Base-by-base conservation (phyloP, 92 coral and sea anemone species). In the Siderastrea radians region DNA sequence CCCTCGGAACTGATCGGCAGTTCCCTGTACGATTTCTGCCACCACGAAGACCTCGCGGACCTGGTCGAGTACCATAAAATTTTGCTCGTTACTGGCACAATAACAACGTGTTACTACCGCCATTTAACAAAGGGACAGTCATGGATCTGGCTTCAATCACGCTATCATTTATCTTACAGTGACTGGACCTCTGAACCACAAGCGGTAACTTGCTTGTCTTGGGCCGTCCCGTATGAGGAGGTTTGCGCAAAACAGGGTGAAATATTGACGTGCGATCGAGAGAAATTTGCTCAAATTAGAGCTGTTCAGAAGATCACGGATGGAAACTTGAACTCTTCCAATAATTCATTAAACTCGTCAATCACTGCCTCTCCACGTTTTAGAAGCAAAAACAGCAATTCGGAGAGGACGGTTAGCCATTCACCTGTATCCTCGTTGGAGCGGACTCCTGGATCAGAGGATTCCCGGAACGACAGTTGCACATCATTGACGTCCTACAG, bases 71-170 rank as follows among this genome's bases (percentile, higher is more conserved):
- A 92, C 78, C 92, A 88, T 45, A 66, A 88, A 66, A 80, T 84
- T 63, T 64, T 92, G 44, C 90, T 78, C 6, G 69, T 82, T 65
- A 84, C 76, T 9, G 95, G 95, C 2, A 66, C 81, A 52, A 78
- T 92, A 49, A 88, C 80, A 45, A 92, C 95, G 4, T 88, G 95
- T 17, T 92, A 74, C 59, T 92, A 88, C 45, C 79, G 95, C 0
- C 90, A 88, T 62, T 52, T 84, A 52, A 92, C 95, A 7, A 92
- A 92, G 45, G 92, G 90, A 5, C 90, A 92, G n/a, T 67, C 84
- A 2, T 92, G 92, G 92, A 68, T 92, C 46, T 92, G 95, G 95
- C 69, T 92, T 54, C 84, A 84, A 9, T 81, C 85, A 1, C 77
- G 75, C 16, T 69, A 68, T 48, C 47, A 81, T 81, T 15, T 81